These are phyloP conservation scores for Tiliacea citrago DNA, from an alignment of 2,888 invertebrate species.

Conservation along the genomic window DNA sequence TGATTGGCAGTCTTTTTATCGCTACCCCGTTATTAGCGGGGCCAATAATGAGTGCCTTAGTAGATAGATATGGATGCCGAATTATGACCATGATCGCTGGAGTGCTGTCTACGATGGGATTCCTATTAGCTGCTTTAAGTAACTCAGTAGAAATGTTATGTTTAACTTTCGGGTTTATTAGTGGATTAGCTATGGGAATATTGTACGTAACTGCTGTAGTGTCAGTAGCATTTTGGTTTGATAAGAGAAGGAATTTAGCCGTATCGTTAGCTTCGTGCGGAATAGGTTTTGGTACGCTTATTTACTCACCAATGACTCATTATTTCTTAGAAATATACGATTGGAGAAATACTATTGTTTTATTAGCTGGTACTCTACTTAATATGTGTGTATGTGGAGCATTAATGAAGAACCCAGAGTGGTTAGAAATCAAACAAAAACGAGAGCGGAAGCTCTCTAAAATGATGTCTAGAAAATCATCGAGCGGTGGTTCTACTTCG, in stretches of 20 bases:
- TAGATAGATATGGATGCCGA: slow-evolving; percentile 95
- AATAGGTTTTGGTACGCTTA: slow-evolving; percentile 96
- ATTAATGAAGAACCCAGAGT: slow-evolving; percentile 96
- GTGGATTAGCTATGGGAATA: slow-evolving; percentile 95
- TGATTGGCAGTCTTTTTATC: slow-evolving; percentile 97
- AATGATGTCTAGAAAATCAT: slow-evolving; percentile 81
- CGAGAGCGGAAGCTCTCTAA: slow-evolving; percentile 86
- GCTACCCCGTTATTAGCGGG: slow-evolving; percentile 96
- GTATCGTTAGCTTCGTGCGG: slow-evolving; percentile 97
- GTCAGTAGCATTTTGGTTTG: slow-evolving; percentile 97
- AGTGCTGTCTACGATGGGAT: slow-evolving; percentile 93
- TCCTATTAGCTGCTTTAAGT: slow-evolving; percentile 93
- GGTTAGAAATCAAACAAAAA: slow-evolving; percentile 92
- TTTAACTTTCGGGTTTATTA: slow-evolving; percentile 95
- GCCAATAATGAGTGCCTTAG: slow-evolving; percentile 95
- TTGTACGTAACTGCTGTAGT: slow-evolving; percentile 97
- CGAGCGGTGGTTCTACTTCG: slow-evolving; percentile 88
- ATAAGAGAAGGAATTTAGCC: slow-evolving; percentile 95
- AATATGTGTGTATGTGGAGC: slow-evolving; percentile 96
- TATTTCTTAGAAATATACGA: slow-evolving; percentile 93
- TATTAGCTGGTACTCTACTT: slow-evolving; percentile 95
- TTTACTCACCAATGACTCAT: slow-evolving; percentile 96
- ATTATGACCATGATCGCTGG: slow-evolving; percentile 94
- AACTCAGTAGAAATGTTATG: slow-evolving; percentile 94
- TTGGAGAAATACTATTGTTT: slow-evolving; percentile 95